Base-by-base conservation (phyloP, 2,888 invertebrate genomes). In the Scaptomyza polygonia region DNA sequence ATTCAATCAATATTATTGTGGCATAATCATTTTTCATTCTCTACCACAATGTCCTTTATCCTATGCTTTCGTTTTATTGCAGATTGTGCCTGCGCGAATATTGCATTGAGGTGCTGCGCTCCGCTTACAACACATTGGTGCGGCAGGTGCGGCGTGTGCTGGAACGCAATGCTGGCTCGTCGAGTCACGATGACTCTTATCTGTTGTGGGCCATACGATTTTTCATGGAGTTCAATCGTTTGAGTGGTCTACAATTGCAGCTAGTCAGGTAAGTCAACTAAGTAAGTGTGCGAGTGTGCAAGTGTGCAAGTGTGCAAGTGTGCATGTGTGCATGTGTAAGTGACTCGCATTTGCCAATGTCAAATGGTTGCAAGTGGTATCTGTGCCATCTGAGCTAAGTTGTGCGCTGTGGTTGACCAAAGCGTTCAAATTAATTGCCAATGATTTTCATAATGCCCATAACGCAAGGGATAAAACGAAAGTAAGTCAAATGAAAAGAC, bases 181-280 rank as follows among this genome's bases (percentile, higher is more conserved):
- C 95, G 0, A 96, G 96, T 89, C 95, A 97, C 90, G 99, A 99
- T 92, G 97, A 98, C 90, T 96, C 97, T 0, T 98, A 98, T 92
- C 98, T 98, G 91, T 93, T 99, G 70, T 98, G 98, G 98, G 95
- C 97, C 7, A 93, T 98, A 79, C 95, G 96, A 88, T 99, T 98
- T 93, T 99, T 99, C 92, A 98, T 99, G 97, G 97, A 98, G 92
- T 99, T 99, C 92, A 98, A 98, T 93, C 94, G 99, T 76, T 93
- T 95, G 85, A 95, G 96, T 91, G 95, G 96, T 87, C 96, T 97
- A 90, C 94, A 96, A 92, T 95, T 98, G 74, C 96, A 97, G 91
- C 93, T 97, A 82, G 96, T 98, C 78, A 97, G 97, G 97, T 97
- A 92, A 92, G 90, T 36, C 25, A 16, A 14, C 25, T 88, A 48